Evolutionary conservation across 2,113 vertebrate genomes (phyloP).

Genomic region (Pangasianodon hypophthalmus): DNA sequence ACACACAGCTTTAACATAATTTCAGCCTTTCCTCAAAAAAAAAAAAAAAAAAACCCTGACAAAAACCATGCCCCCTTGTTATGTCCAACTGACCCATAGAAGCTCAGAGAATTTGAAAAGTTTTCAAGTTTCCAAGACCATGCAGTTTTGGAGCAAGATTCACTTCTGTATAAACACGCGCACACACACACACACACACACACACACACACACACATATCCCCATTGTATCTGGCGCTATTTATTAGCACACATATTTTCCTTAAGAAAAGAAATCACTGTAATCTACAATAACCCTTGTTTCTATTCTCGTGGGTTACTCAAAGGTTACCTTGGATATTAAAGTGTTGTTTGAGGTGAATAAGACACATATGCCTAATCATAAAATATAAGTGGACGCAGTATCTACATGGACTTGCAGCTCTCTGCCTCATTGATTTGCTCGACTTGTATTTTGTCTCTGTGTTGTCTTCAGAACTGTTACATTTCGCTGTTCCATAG

Average conservation of each 20-base stretch:
- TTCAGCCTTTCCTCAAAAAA: slow-evolving; percentile 32
- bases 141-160: slow-evolving; percentile 32
- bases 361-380: background rate
- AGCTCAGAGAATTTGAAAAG: slow-evolving; percentile 4
- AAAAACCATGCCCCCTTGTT: slow-evolving; percentile 26
- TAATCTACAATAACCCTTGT: background rate
- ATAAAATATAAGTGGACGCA: background rate
- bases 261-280: background rate
- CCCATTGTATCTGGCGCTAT: background rate
- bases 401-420: background rate
- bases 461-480: background rate
- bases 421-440: background rate
- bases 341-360: background rate
- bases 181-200: slow-evolving; percentile 18
- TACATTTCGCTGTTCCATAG: background rate
- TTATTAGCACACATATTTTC: background rate
- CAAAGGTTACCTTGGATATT: background rate
- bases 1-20: slow-evolving; percentile 46
- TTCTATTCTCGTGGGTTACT: background rate
- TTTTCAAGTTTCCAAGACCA: slow-evolving; percentile 43
- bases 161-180: too few species aligned
- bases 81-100: slow-evolving; percentile 28
- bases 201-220: slow-evolving; percentile 18
- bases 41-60: slow-evolving; percentile 6
- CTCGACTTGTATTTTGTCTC: too few species aligned